Conservation (phyloP, 2,797 vertebrate genomes). For the Antennarius maculatus region DNA sequence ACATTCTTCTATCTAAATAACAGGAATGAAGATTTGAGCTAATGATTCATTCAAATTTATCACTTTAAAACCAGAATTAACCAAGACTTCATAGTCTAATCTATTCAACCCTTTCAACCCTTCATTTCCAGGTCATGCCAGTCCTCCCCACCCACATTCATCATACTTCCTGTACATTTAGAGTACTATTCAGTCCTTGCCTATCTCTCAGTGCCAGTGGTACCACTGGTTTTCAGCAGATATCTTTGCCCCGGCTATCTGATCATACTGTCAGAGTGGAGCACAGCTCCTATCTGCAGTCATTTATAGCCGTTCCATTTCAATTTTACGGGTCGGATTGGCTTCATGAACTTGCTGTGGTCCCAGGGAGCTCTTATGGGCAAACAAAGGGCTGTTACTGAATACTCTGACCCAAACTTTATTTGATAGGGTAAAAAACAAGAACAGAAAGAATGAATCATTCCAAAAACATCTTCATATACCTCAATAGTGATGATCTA, state of each 20-base stretch:
- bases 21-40: too few species aligned
- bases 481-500: conserved; percentile 16
- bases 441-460: conserved; percentile 12
- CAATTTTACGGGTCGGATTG: conserved; percentile 60
- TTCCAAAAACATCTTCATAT: conserved; percentile 15
- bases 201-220: conserved; percentile 41
- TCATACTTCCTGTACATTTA: conserved; percentile 60
- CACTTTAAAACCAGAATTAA: too few species aligned
- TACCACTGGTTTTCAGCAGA: conserved; percentile 53
- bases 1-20: too few species aligned
- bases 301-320: conserved; percentile 65
- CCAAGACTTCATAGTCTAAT: too few species aligned
- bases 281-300: conserved; percentile 54
- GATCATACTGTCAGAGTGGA: conserved; percentile 53
- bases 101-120: too few species aligned
- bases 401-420: conserved; percentile 25
- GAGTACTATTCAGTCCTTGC: conserved; percentile 33
- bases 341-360: conserved; percentile 38
- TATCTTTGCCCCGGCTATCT: conserved; percentile 52
- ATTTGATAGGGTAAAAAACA: conserved; percentile 27
- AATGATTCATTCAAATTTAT: too few species aligned
- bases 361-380: conserved; percentile 52
- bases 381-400: conserved; percentile 41
- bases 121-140: too few species aligned
- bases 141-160: conserved; percentile 36